Base-by-base conservation (phyloP, 35 echinoderm and acorn worm species). In the Ophioderma brevispina region DNA sequence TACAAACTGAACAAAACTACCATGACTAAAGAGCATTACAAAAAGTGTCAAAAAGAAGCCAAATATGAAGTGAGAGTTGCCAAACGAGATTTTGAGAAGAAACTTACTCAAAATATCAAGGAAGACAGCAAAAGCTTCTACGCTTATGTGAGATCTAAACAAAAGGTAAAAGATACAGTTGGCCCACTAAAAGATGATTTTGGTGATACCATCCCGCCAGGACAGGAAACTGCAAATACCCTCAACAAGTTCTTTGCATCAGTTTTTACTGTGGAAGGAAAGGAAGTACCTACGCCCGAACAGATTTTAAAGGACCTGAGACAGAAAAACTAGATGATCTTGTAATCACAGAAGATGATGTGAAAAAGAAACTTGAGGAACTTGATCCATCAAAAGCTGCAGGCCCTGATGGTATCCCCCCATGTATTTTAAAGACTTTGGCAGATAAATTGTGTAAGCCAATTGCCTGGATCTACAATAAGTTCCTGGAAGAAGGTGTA, bases 31-130 rank as follows among this genome's bases (percentile, higher is more conserved):
- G 81, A 84, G 25, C 39, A n/a, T n/a, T n/a, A n/a, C n/a, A n/a
- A n/a, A n/a, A n/a, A n/a, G n/a, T n/a, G n/a, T n/a, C n/a, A n/a
- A 33, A 84, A 84, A 35, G 81, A 84, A 84, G 39, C 39, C 36
- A 84, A 84, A 49, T 84, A 39, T n/a, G 81, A 84, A 84, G 39
- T 84, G 37, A 84, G 63, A 40, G n/a, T 36, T 36, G 89, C 80
- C 33, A 85, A 91, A 38, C 0, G 83, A 18, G 90, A 85, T 0
- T 87, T 79, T 79, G 90, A 92, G 78, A 59, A 52, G n/a, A n/a
- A n/a, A n/a, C n/a, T n/a, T n/a, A n/a, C n/a, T n/a, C n/a, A n/a
- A n/a, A n/a, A n/a, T n/a, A 52, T 11, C 21, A 52, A 52, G 21
- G 8, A 52, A 52, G 46, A 52, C 21, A 11, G 8, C 8, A 52